A percentile compares a stretch with the other conserved stretches of the same genome.
Conservation (phyloP, 2,888 invertebrate genomes). For the Drosophila mercatorum region DNA sequence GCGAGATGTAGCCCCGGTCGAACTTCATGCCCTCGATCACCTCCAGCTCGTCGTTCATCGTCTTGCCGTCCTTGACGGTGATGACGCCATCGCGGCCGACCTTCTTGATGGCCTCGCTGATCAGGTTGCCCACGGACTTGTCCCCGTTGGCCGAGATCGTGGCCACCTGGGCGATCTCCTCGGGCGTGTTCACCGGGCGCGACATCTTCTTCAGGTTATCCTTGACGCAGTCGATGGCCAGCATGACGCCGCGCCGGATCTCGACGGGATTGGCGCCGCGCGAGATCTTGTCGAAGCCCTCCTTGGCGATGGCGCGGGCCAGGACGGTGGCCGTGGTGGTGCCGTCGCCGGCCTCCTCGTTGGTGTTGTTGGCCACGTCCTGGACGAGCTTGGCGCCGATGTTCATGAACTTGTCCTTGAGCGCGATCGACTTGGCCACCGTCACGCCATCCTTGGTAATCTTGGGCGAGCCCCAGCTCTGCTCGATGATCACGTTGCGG, state of each 20-base stretch:
- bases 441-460: slow-evolving; percentile 99
- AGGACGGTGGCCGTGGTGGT: slow-evolving; percentile 99
- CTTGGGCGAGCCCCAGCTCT: slow-evolving; percentile 99
- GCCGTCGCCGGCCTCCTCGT: slow-evolving; percentile 99
- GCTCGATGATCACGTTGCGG: slow-evolving; percentile 98
- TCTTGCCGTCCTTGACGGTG: slow-evolving; percentile 99
- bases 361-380: slow-evolving; percentile 99
- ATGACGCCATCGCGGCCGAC: slow-evolving; percentile 99
- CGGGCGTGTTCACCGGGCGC: slow-evolving; percentile 97
- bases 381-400: slow-evolving; percentile 99
- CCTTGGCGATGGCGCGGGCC: slow-evolving; percentile 98
- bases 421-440: slow-evolving; percentile 98
- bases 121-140: slow-evolving; percentile 94
- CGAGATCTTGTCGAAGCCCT: slow-evolving; percentile 99
- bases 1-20: slow-evolving; percentile 99
- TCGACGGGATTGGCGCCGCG: slow-evolving; percentile 98
- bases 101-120: slow-evolving; percentile 97
- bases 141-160: slow-evolving; percentile 99
- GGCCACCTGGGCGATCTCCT: slow-evolving; percentile 99
- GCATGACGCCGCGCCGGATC: slow-evolving; percentile 96
- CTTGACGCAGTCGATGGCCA: slow-evolving; percentile 96
- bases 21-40: slow-evolving; percentile 99
- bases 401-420: slow-evolving; percentile 99
- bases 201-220: slow-evolving; percentile 94
- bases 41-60: slow-evolving; percentile 96